Conservation (phyloP, 2,888 invertebrate genomes). For the Thereva unica region DNA sequence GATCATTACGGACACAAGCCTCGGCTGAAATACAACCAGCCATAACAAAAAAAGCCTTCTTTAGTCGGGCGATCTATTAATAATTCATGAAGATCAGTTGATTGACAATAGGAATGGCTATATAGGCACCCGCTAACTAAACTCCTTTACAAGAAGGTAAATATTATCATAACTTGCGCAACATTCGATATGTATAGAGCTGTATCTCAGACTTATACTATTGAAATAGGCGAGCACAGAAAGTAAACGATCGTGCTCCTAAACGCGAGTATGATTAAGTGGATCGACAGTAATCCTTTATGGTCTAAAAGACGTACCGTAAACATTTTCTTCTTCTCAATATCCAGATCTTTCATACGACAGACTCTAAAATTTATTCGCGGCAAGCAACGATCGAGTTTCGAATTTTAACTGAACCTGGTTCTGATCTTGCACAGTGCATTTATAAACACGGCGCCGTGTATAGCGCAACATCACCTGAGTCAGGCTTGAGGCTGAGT, state of each 20-base stretch:
- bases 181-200: background rate
- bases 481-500: slow-evolving; percentile 21
- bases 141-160: slow-evolving; percentile 1
- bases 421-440: slow-evolving; percentile 42
- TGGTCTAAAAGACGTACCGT: slow-evolving; percentile 36
- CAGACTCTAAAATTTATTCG: slow-evolving; percentile 17
- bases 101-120: slow-evolving; percentile 21
- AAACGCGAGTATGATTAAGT: slow-evolving; percentile 22
- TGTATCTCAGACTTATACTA: too few species aligned
- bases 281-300: slow-evolving; percentile 13
- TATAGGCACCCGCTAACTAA: background rate
- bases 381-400: slow-evolving; percentile 42
- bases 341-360: background rate
- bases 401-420: slow-evolving; percentile 44
- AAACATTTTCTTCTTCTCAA: slow-evolving; percentile 32
- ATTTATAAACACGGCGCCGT: slow-evolving; percentile 43
- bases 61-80: slow-evolving; percentile 1
- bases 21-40: slow-evolving; percentile 3
- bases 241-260: slow-evolving; percentile 25
- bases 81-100: slow-evolving; percentile 36
- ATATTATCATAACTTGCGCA: slow-evolving; percentile 34
- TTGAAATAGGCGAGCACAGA: background rate
- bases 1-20: slow-evolving; percentile 18
- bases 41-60: background rate
- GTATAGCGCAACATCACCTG: slow-evolving; percentile 16